These are phyloP conservation scores for Sesamia nonagrioides DNA, from an alignment of 1,140 invertebrate genomes.

Conservation along the genomic window DNA sequence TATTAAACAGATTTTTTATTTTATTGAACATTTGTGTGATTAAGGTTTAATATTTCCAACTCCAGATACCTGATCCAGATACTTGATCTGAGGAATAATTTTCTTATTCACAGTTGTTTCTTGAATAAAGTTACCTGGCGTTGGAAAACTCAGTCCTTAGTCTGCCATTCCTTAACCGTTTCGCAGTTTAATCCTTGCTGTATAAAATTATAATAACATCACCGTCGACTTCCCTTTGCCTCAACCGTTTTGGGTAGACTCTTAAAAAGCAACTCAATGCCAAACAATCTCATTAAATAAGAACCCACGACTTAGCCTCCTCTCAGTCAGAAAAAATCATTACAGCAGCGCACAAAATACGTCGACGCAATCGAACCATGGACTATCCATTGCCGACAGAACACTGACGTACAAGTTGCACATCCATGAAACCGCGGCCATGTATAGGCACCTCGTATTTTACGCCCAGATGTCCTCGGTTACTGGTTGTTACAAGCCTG, in stretches of 20 bases:
- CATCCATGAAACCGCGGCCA: slow-evolving; percentile 23
- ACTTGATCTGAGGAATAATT: no score
- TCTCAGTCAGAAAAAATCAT: background rate
- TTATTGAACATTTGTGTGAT: no score
- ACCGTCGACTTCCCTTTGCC: no score
- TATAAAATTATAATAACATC: no score
- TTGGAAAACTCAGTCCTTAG: no score
- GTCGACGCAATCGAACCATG: slow-evolving; percentile 7
- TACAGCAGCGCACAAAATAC: background rate
- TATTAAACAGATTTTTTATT: no score
- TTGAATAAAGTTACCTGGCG: no score
- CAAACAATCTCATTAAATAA: background rate
- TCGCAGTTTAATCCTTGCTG: no score
- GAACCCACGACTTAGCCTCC: background rate
- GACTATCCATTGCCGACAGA: slow-evolving; percentile 27
- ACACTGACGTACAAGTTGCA: slow-evolving; percentile 2
- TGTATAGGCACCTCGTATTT: slow-evolving; percentile 42
- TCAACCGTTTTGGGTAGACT: background rate
- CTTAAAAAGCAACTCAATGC: background rate
- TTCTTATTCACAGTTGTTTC: no score
- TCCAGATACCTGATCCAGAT: no score
- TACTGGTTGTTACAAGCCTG: slow-evolving; percentile 24
- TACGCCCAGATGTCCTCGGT: slow-evolving; percentile 42
- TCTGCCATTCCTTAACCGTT: no score
- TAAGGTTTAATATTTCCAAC: no score